Evolutionary conservation across 2,797 vertebrate species (phyloP).

Genomic region (Pangasius sanitwongsei): DNA sequence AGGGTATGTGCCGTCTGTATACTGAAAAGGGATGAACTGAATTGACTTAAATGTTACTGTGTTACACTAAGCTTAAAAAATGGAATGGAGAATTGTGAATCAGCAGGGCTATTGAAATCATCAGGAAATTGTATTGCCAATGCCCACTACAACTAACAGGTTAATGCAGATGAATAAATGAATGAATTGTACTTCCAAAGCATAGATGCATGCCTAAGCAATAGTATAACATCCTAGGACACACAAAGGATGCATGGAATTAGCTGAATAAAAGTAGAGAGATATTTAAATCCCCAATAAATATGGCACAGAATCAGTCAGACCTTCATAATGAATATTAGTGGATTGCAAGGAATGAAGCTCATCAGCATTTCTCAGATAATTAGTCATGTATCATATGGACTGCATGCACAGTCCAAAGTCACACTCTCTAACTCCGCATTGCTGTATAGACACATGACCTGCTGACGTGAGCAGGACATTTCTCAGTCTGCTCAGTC

Average conservation of each 20-base stretch:
- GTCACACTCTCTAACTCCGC: constrained; percentile 19
- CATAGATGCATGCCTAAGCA: constrained; percentile 3
- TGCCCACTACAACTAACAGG: neutral
- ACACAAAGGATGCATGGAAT: constrained; percentile 7
- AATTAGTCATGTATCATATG: constrained; percentile 40
- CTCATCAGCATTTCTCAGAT: constrained; percentile 33
- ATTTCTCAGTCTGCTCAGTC: constrained; percentile 31
- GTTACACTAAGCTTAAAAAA: neutral
- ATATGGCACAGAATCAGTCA: constrained; percentile 25
- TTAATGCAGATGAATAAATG: neutral
- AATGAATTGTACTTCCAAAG: constrained; percentile 9
- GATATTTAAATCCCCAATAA: constrained; percentile 24
- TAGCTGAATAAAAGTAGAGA: neutral
- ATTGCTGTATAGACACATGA: constrained; percentile 24
- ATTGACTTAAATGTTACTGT: neutral
- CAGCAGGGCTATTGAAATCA: neutral
- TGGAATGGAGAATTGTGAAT: neutral
- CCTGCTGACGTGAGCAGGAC: constrained; percentile 39
- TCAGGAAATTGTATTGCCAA: neutral
- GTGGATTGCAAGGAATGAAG: constrained; percentile 15
- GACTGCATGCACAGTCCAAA: constrained; percentile 33
- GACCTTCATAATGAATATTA: constrained; percentile 16
- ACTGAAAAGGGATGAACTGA: constrained; percentile 7
- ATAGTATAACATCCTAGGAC: neutral
- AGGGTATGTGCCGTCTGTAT: constrained; percentile 81